Percentiles rank a stretch among this genome's conserved stretches.
Conservation (phyloP, 2,113 vertebrate genomes). For the Epinephelus cyanopodus region DNA sequence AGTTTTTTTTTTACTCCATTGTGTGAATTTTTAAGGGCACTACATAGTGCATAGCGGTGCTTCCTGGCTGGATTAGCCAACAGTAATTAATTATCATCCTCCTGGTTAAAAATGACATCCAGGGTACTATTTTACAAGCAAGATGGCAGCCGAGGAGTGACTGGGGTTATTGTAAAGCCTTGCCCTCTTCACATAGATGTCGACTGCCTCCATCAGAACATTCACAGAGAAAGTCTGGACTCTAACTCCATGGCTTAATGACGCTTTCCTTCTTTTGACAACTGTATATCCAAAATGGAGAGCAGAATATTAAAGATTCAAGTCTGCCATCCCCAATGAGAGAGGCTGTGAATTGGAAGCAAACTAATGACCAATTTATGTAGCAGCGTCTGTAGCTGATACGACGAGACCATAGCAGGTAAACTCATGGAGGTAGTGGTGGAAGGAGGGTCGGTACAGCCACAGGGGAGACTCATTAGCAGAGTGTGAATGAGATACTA, state of each 20-base stretch:
- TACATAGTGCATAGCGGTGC: background rate
- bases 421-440: too few species aligned
- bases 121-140: background rate
- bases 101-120: background rate
- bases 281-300: background rate
- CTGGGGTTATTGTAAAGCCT: background rate
- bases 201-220: background rate
- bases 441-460: background rate
- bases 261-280: background rate
- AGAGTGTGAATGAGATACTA: background rate
- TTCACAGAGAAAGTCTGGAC: background rate
- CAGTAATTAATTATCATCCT: slow-evolving; percentile 5
- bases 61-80: slow-evolving; percentile 6
- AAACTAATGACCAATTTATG: slow-evolving; percentile 25
- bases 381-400: background rate
- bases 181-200: background rate
- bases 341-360: background rate
- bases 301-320: slow-evolving; percentile 14
- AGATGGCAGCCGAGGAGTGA: background rate
- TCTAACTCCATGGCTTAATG: background rate
- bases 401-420: background rate
- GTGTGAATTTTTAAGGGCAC: too few species aligned
- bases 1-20: too few species aligned
- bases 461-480: slow-evolving; percentile 42
- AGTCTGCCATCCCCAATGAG: background rate